Conservation (phyloP, 2,888 invertebrate species). For the Vannuccia rotundouncinata region DNA sequence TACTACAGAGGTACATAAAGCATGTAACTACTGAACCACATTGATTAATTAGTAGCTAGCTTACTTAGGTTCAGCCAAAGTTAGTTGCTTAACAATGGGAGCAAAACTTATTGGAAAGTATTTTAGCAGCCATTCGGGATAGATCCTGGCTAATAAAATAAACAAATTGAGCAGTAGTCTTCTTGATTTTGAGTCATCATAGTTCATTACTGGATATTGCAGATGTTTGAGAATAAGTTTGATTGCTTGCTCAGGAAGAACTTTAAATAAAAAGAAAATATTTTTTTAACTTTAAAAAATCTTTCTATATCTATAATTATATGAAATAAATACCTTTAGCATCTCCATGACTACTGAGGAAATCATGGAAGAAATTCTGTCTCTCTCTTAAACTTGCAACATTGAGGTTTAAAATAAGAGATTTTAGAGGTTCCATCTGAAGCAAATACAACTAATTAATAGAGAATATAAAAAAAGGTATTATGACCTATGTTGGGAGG, state of each 20-base stretch:
- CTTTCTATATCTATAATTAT: too few species aligned
- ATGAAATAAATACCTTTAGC: background rate
- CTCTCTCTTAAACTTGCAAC: background rate
- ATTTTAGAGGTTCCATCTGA: background rate
- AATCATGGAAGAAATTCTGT: background rate
- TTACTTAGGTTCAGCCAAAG: background rate
- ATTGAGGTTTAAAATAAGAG: background rate
- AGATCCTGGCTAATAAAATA: background rate
- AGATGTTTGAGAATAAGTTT: background rate
- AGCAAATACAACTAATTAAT: too few species aligned
- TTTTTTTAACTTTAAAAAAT: too few species aligned
- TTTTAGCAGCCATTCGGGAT: slow-evolving; percentile 9
- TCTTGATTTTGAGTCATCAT: background rate
- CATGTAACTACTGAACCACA: background rate
- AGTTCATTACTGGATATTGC: background rate
- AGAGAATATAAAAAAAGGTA: too few species aligned
- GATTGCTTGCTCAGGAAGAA: background rate
- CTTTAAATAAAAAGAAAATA: background rate
- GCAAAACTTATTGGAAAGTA: background rate
- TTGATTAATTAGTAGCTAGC: background rate
- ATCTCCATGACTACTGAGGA: background rate
- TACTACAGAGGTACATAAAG: background rate
- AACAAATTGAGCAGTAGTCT: background rate
- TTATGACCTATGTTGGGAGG: too few species aligned
- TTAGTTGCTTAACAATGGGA: background rate